Evolutionary conservation across 2,888 invertebrate genomes (phyloP), one percentile per base, ranked within the genome.

Genomic region (Kryphioiulus occultus): DNA sequence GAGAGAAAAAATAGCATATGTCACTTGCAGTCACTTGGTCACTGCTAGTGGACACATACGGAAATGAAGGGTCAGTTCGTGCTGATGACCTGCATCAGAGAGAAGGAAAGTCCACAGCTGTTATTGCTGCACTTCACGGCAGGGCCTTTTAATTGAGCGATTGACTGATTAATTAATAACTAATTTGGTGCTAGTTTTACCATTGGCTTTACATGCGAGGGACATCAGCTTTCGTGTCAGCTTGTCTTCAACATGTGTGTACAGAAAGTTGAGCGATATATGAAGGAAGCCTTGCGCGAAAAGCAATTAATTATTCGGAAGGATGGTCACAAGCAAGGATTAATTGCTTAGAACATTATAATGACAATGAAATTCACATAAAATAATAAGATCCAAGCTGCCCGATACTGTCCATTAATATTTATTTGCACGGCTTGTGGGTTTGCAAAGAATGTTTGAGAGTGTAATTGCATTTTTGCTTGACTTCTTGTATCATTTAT

Each of bases 31-130:
- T 0, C 59, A 68, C 22, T 68, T 68, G 53, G 22, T 68, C 59
- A 68, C 22, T 68, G 59, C 0, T 22, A 68, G 59, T 68, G 59
- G 59, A 1, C 22, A 26, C 59, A 68, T 68, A 68, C 19, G 59
- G 59, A 68, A 68, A 68, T 68, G 22, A 68, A 68, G 59, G 59
- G 59, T 68, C 59, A 22, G 22, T 68, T 68, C 59, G 59, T 68
- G 59, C n/a, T 68, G 59, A 68, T 68, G 59, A 68, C 59, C 59
- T 68, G 59, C 59, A 68, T 68, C 59, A 9, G 22, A 1, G 22
- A 22, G 22, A 22, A 68, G 22, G 22, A 68, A 68, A 68, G 22
- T n/a, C 22, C 59, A 22, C 22, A 22, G 59, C 59, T 68, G 59
- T 12, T 68, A n/a, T 68, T 22, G 59, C 22, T 22, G 59, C 22